Evolutionary conservation across 1,140 invertebrate species (phyloP), one percentile per base, ranked within the genome.

Genomic region (Choristoneura fumiferana): DNA sequence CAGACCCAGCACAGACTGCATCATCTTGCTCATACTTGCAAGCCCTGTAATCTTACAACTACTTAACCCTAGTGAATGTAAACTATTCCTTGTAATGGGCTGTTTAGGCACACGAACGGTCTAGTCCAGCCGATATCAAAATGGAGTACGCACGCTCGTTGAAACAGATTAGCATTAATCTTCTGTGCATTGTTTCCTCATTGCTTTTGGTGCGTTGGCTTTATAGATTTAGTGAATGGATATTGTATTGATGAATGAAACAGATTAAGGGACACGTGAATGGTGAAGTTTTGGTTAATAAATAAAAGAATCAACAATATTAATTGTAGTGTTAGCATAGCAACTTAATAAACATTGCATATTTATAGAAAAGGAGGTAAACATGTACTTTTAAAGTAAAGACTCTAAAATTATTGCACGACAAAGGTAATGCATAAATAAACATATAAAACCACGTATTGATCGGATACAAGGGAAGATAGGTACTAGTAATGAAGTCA

Each of bases 141-240:
- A 49, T 49, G 43, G 43, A 49, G 17, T 49, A 49, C 43, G 43
- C 43, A 49, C 43, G 43, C 43, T 49, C 43, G 43, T 12, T 33
- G 6, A 49, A 49, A 29, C 17, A 49, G 17, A 49, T 49, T 49
- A 49, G 43, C 43, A 49, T 49, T 49, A 49, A 49, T 49, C 43
- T 49, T 49, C 43, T 3, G 43, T 12, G 22, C 6, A 49, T 49
- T 49, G 43, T 49, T 49, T 49, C 43, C 43, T 49, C 43, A 49
- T 49, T 49, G 43, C 43, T 15, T 49, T 49, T 49, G 6, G 6
- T 6, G 43, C 43, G 15, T 13, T 18, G 18, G 17, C 40, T 2
- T 18, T 9, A 15, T 15, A 10, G 22, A 18, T 49, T 49, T 49
- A 49, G 43, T 49, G 43, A 49, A 49, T 49, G 43, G 43, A 18